Evolutionary conservation across 2,113 vertebrate genomes (phyloP).

Genomic region (Cariama cristata): DNA sequence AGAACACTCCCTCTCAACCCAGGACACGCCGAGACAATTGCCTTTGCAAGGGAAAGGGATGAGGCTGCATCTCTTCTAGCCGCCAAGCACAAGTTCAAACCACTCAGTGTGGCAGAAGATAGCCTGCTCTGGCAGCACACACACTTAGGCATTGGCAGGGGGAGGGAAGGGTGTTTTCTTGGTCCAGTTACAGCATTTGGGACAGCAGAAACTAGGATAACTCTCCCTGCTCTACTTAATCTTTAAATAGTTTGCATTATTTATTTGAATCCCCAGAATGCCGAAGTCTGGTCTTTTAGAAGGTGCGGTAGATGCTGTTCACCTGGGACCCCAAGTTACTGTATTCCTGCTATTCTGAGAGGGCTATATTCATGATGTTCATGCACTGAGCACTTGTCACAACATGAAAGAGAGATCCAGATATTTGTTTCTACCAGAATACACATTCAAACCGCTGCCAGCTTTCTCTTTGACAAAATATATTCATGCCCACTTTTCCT

Average conservation of each 20-base stretch:
- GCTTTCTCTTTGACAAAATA: neutral
- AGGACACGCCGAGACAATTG: neutral
- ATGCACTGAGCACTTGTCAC: neutral
- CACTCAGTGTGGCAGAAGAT: neutral
- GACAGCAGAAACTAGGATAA: neutral
- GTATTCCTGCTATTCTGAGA: neutral
- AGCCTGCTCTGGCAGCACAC: neutral
- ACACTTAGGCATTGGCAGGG: neutral
- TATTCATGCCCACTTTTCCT: neutral
- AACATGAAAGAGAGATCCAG: neutral
- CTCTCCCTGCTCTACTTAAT: neutral
- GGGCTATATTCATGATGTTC: neutral
- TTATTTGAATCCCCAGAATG: neutral
- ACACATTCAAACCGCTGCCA: neutral
- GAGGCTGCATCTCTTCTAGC: neutral
- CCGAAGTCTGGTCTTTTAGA: neutral
- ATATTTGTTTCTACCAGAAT: neutral
- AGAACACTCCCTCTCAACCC: neutral
- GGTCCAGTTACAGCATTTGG: neutral
- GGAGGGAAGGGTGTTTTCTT: neutral
- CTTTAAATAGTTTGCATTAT: neutral
- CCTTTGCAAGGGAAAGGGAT: neutral
- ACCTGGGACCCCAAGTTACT: neutral
- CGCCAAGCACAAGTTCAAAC: fast-evolving
- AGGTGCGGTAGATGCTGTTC: neutral